Evolutionary conservation across 2,113 vertebrate species (phyloP).

Genomic region (Probosciger aterrimus): DNA sequence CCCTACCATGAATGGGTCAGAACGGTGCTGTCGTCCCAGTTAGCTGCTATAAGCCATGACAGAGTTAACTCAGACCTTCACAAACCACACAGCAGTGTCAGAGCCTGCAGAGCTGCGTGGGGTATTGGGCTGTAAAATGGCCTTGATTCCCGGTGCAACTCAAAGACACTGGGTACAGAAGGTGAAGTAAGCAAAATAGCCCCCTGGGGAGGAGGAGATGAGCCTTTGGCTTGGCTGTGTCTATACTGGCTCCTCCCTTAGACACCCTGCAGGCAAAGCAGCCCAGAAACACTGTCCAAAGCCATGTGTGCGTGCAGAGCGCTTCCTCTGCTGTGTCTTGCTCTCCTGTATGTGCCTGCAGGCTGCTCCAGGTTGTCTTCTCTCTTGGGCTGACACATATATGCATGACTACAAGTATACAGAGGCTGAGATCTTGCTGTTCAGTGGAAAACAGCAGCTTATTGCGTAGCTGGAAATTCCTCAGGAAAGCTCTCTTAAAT

Average conservation of each 20-base stretch:
- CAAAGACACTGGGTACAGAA: background rate
- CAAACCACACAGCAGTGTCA: background rate
- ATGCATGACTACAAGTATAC: rapidly evolving
- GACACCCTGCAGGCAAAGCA: background rate
- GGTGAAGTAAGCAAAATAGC: background rate
- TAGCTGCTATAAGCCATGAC: rapidly evolving
- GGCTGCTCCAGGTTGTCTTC: background rate
- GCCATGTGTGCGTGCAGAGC: rapidly evolving
- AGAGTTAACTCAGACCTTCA: background rate
- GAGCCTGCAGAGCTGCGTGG: background rate
- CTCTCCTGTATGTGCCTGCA: background rate
- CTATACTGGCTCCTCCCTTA: background rate
- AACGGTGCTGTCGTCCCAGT: rapidly evolving
- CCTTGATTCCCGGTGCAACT: rapidly evolving
- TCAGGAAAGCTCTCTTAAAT: background rate
- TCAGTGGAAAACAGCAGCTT: background rate
- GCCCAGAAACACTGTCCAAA: background rate
- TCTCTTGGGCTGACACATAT: background rate
- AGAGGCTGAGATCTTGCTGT: background rate
- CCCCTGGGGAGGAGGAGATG: background rate
- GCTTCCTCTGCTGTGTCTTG: background rate
- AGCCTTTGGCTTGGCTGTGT: background rate
- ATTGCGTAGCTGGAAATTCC: background rate
- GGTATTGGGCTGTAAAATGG: background rate
- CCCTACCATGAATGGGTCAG: rapidly evolving